Conservation (phyloP, 2,797 vertebrate genomes). For the Premnoplex brunnescens region DNA sequence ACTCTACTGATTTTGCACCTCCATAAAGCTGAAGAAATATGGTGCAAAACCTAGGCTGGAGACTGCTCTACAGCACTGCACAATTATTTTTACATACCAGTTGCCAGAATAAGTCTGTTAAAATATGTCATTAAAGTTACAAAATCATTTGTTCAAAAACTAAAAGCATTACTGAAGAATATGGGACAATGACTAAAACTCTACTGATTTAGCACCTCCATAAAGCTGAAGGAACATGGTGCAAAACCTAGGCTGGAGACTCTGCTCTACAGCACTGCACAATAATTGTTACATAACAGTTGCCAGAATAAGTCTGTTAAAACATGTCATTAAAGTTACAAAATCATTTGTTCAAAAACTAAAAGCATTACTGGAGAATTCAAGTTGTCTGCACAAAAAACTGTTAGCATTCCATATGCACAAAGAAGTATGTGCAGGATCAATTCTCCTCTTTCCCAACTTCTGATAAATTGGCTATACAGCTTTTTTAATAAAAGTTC, state of each 20-base stretch:
- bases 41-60: not conserved
- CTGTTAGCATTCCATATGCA: not conserved
- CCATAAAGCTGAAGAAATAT: not conserved
- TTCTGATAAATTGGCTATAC: not conserved
- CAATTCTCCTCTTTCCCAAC: not conserved
- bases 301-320: not conserved
- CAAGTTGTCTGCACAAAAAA: not conserved
- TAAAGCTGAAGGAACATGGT: not conserved
- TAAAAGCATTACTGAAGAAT: not conserved
- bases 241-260: not conserved
- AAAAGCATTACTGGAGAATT: not conserved
- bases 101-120: not conserved
- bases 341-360: slow-evolving; percentile 1
- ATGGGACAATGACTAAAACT: not conserved
- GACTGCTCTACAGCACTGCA: not conserved
- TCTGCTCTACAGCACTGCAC: not conserved
- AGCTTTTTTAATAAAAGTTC: not conserved
- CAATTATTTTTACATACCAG: not conserved
- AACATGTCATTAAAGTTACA: not conserved
- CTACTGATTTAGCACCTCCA: slow-evolving; percentile 6
- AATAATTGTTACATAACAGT: not conserved
- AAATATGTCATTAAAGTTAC: not conserved
- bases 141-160: slow-evolving; percentile 6
- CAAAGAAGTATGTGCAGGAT: not conserved
- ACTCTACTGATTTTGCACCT: not conserved